Evolutionary conservation across 2,113 vertebrate genomes (phyloP).

Genomic region (Chaetodon auriga): DNA sequence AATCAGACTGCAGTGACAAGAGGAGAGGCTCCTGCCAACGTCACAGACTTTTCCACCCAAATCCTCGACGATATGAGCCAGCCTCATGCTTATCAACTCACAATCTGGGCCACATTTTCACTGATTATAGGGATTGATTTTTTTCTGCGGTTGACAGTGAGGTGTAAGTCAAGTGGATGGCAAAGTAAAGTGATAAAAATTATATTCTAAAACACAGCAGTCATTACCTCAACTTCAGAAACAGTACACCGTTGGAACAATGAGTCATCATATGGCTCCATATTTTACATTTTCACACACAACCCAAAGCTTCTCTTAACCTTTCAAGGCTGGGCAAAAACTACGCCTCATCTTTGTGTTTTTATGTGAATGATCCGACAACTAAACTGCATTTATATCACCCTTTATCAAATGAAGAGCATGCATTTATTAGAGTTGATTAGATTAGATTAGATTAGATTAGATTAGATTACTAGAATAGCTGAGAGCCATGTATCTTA

Average conservation of each 20-base stretch:
- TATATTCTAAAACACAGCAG: background rate
- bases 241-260: background rate
- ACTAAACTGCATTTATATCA: background rate
- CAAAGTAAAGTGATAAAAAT: background rate
- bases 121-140: background rate
- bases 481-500: background rate
- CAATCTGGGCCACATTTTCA: slow-evolving; percentile 23
- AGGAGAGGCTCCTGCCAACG: slow-evolving; percentile 36
- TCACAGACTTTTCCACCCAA: slow-evolving; percentile 56
- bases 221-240: background rate
- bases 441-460: too few species aligned
- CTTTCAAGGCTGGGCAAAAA: background rate
- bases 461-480: too few species aligned
- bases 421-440: background rate
- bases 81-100: slow-evolving; percentile 17
- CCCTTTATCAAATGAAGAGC: background rate
- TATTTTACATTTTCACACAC: background rate
- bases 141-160: slow-evolving; percentile 1
- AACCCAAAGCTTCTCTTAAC: background rate
- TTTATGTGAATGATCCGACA: background rate
- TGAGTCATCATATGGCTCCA: background rate
- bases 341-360: background rate
- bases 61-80: slow-evolving; percentile 30
- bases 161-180: background rate
- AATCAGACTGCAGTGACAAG: slow-evolving; percentile 48